A percentile compares a stretch with the other conserved stretches of the same genome.
phyloP scores from a whole-genome alignment of 2,113 vertebrate species.

The Cyanocitta stelleri region DNA sequence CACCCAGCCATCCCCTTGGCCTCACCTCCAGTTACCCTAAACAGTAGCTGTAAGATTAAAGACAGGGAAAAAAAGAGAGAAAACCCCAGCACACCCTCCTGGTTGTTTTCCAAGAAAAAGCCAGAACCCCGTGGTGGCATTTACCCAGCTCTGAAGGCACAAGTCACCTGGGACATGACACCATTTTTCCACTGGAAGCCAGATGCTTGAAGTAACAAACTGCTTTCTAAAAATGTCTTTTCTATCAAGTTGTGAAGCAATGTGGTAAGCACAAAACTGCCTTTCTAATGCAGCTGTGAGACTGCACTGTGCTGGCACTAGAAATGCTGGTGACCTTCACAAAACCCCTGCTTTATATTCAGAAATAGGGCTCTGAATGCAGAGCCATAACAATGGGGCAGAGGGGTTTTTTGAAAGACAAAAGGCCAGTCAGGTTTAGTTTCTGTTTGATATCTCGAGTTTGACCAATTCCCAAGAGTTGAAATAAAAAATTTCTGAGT shows the following conservation, averaged over 20 bases:
- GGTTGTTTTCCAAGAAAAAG: not conserved
- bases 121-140: not conserved
- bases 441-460: not conserved
- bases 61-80: too few relatives aligned
- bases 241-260: not conserved
- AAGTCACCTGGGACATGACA: not conserved
- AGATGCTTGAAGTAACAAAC: not conserved
- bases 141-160: not conserved
- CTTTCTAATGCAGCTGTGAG: not conserved
- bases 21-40: not conserved
- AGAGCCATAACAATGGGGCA: not conserved
- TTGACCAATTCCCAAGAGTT: not conserved
- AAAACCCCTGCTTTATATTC: not conserved
- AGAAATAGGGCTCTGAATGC: not conserved
- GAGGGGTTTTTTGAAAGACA: not conserved
- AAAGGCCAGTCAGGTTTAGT: not conserved
- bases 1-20: not conserved
- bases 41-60: not conserved
- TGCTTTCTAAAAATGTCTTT: not conserved
- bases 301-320: accelerated
- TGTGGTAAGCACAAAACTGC: not conserved
- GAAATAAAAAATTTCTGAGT: slow-evolving; percentile 13
- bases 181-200: not conserved
- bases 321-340: not conserved
- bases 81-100: not conserved